Evolutionary conservation across 1,140 invertebrate species (phyloP).

Genomic region (Drosophila littoralis): DNA sequence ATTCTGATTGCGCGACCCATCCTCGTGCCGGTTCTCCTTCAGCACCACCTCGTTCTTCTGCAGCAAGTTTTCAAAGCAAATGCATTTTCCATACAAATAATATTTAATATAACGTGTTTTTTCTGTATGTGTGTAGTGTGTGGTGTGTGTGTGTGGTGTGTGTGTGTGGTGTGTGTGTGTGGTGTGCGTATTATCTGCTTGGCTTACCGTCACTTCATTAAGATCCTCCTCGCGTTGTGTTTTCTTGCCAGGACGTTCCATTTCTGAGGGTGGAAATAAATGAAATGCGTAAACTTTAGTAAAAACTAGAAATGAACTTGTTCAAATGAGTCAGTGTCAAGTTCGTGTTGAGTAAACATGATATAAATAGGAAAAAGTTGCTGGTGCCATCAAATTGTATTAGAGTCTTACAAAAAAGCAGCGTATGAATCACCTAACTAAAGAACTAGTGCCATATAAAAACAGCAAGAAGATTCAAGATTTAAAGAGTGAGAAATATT

Average conservation of each 20-base stretch:
- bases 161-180: background rate
- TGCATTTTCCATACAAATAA: background rate
- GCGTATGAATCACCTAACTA: no score
- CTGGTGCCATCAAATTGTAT: no score
- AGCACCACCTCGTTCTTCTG: slow-evolving; percentile 76
- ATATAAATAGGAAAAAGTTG: no score
- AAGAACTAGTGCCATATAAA: no score
- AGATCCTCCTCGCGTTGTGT: slow-evolving; percentile 66
- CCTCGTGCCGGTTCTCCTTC: slow-evolving; percentile 79
- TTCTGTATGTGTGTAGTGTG: background rate
- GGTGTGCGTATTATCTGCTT: background rate
- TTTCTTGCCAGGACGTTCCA: slow-evolving; percentile 80
- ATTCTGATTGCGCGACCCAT: slow-evolving; percentile 80
- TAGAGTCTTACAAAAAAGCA: no score
- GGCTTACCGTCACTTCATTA: slow-evolving; percentile 78
- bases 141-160: background rate
- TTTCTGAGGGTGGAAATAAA: slow-evolving; percentile 47
- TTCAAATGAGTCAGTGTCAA: background rate
- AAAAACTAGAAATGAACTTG: background rate
- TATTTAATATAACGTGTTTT: background rate
- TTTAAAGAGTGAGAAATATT: no score
- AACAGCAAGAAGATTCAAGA: no score
- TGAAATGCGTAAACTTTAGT: background rate
- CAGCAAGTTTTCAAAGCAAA: background rate
- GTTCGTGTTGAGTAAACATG: no score